These are phyloP conservation scores for Nemopilema nomurai DNA, from an alignment of 30 jellyfish, hydroid and myxozoan genomes.

Conservation along the genomic window DNA sequence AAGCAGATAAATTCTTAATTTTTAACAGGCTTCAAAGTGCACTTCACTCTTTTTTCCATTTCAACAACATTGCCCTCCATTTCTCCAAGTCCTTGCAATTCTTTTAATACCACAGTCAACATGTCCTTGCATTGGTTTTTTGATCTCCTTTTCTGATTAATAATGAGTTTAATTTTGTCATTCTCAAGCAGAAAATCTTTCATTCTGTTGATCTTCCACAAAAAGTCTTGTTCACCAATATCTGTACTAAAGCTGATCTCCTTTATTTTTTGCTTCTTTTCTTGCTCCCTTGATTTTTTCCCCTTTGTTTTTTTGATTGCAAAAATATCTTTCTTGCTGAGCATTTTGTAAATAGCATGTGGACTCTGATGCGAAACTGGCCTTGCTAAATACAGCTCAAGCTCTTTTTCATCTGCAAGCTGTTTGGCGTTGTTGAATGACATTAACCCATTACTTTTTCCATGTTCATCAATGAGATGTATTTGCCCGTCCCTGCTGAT, in stretches of 20 bases:
- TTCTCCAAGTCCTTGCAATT: slow-evolving; percentile 45
- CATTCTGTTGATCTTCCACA: slow-evolving; percentile 42
- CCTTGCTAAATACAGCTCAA: slow-evolving; percentile 42
- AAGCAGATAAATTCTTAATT: background rate
- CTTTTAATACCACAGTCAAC: background rate
- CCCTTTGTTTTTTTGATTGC: slow-evolving; percentile 31
- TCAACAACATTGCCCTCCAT: slow-evolving; percentile 33
- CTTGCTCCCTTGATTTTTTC: slow-evolving; percentile 2
- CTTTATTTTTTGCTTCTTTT: slow-evolving; percentile 37
- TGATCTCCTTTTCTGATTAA: slow-evolving; percentile 39
- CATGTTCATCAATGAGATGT: slow-evolving; percentile 75
- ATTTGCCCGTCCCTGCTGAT: slow-evolving; percentile 50
- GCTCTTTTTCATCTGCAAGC: slow-evolving; percentile 46
- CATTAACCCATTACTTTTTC: slow-evolving; percentile 58
- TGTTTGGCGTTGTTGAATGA: slow-evolving; percentile 50
- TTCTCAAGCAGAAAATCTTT: slow-evolving; percentile 40
- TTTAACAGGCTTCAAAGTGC: slow-evolving; percentile 38
- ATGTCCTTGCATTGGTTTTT: slow-evolving; percentile 12
- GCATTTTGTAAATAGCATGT: slow-evolving; percentile 52
- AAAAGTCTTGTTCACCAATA: slow-evolving; percentile 59
- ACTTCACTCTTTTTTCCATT: slow-evolving; percentile 31
- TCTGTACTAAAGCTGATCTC: slow-evolving; percentile 63
- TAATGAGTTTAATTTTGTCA: slow-evolving; percentile 39
- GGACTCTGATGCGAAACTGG: slow-evolving; percentile 54
- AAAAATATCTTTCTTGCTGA: slow-evolving; percentile 40